These are phyloP conservation scores for Mycalesis mineus DNA, from an alignment of 2,888 invertebrate species.

Conservation along the genomic window DNA sequence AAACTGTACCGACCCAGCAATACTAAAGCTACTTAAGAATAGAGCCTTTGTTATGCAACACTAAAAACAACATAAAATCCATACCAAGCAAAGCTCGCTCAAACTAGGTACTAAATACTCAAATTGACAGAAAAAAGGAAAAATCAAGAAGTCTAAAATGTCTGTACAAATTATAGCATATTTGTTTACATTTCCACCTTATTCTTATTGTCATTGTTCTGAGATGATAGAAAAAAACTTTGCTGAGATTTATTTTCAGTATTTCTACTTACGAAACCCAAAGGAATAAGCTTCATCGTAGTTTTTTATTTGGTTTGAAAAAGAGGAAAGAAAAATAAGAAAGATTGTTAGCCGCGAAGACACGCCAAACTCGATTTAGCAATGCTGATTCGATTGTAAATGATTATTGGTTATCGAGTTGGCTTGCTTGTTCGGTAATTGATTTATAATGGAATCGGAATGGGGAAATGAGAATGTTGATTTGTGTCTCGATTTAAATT, in stretches of 20 bases:
- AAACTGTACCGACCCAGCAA: too few relatives aligned
- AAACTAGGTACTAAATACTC: too few relatives aligned
- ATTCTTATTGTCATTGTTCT: too few relatives aligned
- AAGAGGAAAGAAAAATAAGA: constrained; percentile 22
- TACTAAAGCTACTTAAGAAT: too few relatives aligned
- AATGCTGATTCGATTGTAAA: constrained; percentile 50
- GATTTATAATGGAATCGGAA: constrained; percentile 16
- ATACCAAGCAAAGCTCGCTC: too few relatives aligned
- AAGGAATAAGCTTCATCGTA: constrained; percentile 3
- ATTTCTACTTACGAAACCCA: not conserved
- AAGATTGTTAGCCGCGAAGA: constrained; percentile 15
- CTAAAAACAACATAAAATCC: too few relatives aligned
- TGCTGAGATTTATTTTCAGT: not conserved
- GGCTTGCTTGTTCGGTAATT: constrained; percentile 20
- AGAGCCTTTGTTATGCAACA: too few relatives aligned
- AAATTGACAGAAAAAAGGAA: too few relatives aligned
- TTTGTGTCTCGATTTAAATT: not conserved
- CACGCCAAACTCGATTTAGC: constrained; percentile 42
- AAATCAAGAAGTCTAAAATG: too few relatives aligned
- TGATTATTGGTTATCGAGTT: constrained; percentile 40
- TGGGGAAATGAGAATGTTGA: not conserved
- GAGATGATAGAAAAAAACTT: too few relatives aligned
- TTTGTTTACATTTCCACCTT: too few relatives aligned
- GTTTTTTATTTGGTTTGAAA: not conserved
- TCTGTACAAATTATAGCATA: too few relatives aligned